phyloP scores from a whole-genome alignment of 2,888 invertebrate species.

The Parnassius mnemosyne region DNA sequence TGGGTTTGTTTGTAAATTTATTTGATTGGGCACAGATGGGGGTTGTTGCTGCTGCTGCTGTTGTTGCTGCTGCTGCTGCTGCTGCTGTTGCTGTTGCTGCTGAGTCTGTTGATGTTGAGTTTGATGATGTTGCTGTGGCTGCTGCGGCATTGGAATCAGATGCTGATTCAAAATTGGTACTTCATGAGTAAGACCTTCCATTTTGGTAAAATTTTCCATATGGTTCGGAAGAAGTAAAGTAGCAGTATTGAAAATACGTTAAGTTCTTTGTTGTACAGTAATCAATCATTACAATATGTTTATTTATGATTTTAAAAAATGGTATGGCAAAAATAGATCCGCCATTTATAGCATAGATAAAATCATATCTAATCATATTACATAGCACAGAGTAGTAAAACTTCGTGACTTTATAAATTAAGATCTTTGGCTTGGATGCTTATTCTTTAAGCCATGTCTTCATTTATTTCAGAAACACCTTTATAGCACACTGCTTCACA shows the following conservation, averaged over 20 bases:
- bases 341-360: constrained; percentile 14
- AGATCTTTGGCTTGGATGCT: too few species aligned
- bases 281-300: constrained; percentile 21
- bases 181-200: constrained; percentile 23
- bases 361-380: too few species aligned
- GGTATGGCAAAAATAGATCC: constrained; percentile 19
- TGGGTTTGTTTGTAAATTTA: constrained; percentile 28
- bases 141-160: constrained; percentile 36
- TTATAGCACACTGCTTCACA: too few species aligned
- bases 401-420: too few species aligned
- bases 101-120: constrained; percentile 38
- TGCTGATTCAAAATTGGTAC: constrained; percentile 30
- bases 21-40: constrained; percentile 26
- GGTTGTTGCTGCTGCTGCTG: constrained; percentile 36
- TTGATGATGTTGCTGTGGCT: constrained; percentile 34
- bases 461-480: too few species aligned
- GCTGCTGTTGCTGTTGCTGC: constrained; percentile 31
- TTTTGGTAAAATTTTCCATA: neutral
- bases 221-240: neutral
- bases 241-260: neutral
- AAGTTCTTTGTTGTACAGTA: neutral
- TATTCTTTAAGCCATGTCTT: too few species aligned
- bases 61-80: constrained; percentile 37
- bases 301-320: constrained; percentile 16
- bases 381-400: too few species aligned